Percentiles rank a stretch among this genome's conserved stretches.
phyloP scores from a whole-genome alignment of 2,888 invertebrate genomes.

The Brachylomia viminalis region DNA sequence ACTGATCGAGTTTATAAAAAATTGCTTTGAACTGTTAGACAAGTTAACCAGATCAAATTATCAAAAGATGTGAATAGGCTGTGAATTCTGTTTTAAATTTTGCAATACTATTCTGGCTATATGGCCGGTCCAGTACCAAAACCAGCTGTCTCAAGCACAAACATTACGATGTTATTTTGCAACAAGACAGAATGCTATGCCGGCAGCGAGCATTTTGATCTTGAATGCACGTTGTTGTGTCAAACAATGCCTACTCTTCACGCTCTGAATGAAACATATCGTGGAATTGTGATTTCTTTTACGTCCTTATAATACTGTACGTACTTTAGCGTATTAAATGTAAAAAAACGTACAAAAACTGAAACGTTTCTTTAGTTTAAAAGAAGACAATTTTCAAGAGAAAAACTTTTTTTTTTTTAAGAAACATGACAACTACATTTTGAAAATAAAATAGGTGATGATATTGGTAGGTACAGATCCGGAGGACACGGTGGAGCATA shows the following conservation, averaged over 20 bases:
- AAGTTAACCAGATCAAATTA: not conserved
- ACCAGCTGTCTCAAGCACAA: not conserved
- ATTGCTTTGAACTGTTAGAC: not conserved
- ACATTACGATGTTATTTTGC: constrained; percentile 38
- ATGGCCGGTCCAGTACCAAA: not conserved
- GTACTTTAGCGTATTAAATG: constrained; percentile 15
- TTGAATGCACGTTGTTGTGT: constrained; percentile 49
- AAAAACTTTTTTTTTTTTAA: too few species aligned
- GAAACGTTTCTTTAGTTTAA: not conserved
- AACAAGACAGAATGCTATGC: constrained; percentile 32
- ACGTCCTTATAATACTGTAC: constrained; percentile 17
- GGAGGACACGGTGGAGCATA: too few species aligned
- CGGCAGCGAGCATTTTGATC: constrained; percentile 51
- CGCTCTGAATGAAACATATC: constrained; percentile 67
- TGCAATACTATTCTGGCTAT: not conserved
- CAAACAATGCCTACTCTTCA: constrained; percentile 68
- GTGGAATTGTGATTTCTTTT: constrained; percentile 56
- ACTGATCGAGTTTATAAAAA: not conserved
- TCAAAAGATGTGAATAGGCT: not conserved
- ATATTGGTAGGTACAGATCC: not conserved
- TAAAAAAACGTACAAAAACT: not conserved
- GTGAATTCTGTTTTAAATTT: not conserved
- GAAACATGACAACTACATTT: not conserved
- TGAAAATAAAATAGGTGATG: not conserved
- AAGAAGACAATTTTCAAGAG: not conserved